Evolutionary conservation across 2,797 vertebrate genomes (phyloP), one percentile per base, ranked within the genome.

Genomic region (Hypotaenidia okinawae): DNA sequence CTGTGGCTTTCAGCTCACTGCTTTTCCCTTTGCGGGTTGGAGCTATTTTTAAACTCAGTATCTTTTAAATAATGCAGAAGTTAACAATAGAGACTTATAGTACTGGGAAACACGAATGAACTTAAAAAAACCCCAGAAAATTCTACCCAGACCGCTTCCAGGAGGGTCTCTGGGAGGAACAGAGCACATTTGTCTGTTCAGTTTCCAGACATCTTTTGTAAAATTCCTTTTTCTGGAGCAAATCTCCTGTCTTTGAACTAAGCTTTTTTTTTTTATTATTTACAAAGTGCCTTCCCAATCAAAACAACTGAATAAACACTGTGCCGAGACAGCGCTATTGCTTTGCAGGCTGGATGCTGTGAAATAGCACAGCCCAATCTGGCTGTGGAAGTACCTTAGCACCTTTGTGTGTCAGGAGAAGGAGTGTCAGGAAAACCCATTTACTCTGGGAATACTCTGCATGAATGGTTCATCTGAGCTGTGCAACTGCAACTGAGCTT

Each of bases 11-110:
- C 80, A 84, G 83, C 88, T 95, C 72, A 41, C 57, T 87, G 91
- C 81, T 82, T 93, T 94, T 95, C 93, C 95, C 90, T 91, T 80
- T 78, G 58, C 0, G 41, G 55, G 84, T 92, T 89, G 84, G 86
- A 95, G 91, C 95, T 97, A 97, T 97, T 97, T 97, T 97, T 97
- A 96, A 95, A 92, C 94, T 54, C 45, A 2, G 83, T 80, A n/a
- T 94, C 95, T 94, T 90, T 95, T 96, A 89, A 96, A 97, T 96
- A 96, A 96, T 97, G 95, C 88, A 97, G 90, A 93, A 89, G 91
- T 93, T 96, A 96, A 95, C 95, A 95, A 94, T 95, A 93, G 95
- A 96, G 90, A 87, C 54, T 92, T 94, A 83, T 19, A 93, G 72
- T 85, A 78, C 94, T 92, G 95, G 75, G 73, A 57, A 75, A 13